Conservation (phyloP, 2,888 invertebrate genomes). For the Strigamia maritima region DNA sequence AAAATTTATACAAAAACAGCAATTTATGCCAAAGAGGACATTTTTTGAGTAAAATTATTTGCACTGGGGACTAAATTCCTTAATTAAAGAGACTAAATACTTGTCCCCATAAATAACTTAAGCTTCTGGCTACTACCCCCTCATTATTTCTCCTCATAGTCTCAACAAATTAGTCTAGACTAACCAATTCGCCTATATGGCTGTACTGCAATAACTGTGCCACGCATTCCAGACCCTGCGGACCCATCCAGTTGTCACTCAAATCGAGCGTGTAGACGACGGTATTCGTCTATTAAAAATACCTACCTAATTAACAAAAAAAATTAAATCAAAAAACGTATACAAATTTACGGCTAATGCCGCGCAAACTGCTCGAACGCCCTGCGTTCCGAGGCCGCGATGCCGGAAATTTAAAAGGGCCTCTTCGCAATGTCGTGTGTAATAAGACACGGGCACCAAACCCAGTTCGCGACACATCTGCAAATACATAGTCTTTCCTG, state of each 20-base stretch:
- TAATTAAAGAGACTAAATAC: no score
- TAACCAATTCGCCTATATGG: neutral
- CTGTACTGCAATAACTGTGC: neutral
- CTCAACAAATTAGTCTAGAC: neutral
- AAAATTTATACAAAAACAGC: no score
- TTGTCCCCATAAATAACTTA: no score
- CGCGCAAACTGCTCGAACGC: constrained; percentile 1
- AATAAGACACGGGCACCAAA: constrained; percentile 28
- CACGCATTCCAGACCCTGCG: neutral
- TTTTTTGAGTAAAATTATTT: no score
- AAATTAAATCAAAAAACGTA: neutral
- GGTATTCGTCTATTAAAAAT: constrained; percentile 33
- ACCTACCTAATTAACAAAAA: neutral
- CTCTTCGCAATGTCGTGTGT: neutral
- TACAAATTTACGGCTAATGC: neutral
- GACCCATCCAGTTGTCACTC: constrained; percentile 9
- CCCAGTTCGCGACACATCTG: neutral
- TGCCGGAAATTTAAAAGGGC: neutral
- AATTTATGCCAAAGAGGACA: no score
- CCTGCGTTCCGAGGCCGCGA: neutral
- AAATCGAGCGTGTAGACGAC: neutral
- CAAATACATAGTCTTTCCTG: neutral
- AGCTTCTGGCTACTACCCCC: no score
- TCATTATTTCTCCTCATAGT: no score
- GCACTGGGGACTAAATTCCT: no score